Base-by-base conservation (phyloP, 2,113 vertebrate genomes). In the Puntigrus tetrazona region DNA sequence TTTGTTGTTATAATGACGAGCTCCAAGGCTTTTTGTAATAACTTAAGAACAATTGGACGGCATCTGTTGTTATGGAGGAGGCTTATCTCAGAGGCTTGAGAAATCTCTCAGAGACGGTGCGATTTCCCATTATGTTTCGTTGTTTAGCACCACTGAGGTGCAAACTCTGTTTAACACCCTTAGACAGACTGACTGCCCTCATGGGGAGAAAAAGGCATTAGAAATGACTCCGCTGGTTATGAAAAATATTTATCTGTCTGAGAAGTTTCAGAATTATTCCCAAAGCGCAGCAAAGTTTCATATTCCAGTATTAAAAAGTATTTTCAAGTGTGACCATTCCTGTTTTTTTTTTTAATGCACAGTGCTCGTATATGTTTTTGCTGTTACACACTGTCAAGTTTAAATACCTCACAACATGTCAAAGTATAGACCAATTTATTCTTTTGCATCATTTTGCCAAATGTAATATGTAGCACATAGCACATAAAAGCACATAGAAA, bases 121-220 rank as follows among this genome's bases (percentile, higher is more conserved):
- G 59, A 67, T 80, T 67, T 61, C 59, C 59, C 38, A 67, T 67
- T 67, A 63, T 45, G 77, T 78, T 78, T 43, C 57, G 14, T 63
- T 78, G 3, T 80, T 80, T 80, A 67, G 78, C 59, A 67, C 41
- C 41, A 63, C 27, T 27, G 78, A 47, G 25, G 78, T 67, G 78
- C 78, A 80, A 80, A 67, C 78, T 67, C 38, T 80, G 25, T 80
- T 80, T 67, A 80, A 80, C 78, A 80, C 78, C 61, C 59, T 80
- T 65, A 67, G 59, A 80, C 59, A 80, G 41, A 67, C 78, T 47
- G 27, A 80, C 59, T 80, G 78, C 78, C 43, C 38, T 80, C 78
- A n/a, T 47, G 59, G 78, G 59, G 59, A 65, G 59, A 80, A 47
- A 67, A 10, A 34, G 5, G 41, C 59, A 80, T 80, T 80, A 67